Conservation (phyloP, 2,113 vertebrate species). For the Lethenteron camtschaticum region DNA sequence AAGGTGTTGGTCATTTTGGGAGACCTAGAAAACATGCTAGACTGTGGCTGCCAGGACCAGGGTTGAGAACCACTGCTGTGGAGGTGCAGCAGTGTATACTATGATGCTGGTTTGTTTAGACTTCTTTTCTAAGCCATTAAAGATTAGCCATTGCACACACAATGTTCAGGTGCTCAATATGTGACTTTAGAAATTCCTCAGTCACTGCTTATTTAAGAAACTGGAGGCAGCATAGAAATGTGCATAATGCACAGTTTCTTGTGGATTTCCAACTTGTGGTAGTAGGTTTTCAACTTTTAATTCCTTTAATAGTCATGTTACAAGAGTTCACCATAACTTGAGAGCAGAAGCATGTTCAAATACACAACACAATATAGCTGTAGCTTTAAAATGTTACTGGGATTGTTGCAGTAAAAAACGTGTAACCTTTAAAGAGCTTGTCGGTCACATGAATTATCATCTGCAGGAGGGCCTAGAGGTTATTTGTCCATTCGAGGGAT, state of each 20-base stretch:
- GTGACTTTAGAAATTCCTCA: neutral
- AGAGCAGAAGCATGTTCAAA: neutral
- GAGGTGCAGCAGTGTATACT: constrained; percentile 9
- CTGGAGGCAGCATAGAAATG: constrained; percentile 4
- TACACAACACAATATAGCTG: no score
- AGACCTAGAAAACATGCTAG: constrained; percentile 11
- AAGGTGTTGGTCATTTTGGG: constrained; percentile 11
- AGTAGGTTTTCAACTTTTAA: constrained; percentile 7
- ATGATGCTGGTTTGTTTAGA: constrained; percentile 13
- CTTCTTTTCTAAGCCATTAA: neutral
- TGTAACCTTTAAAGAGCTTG: no score
- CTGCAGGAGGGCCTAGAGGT: no score
- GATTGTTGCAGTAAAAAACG: no score
- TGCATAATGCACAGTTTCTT: neutral
- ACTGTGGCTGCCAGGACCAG: constrained; percentile 10
- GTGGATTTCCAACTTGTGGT: constrained; percentile 7
- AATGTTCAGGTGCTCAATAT: neutral
- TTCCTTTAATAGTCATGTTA: constrained; percentile 8
- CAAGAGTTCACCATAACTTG: constrained; percentile 4
- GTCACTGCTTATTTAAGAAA: neutral
- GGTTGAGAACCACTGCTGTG: constrained; percentile 5
- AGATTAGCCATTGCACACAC: no score
- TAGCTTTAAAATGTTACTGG: no score
- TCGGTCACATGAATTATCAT: no score
- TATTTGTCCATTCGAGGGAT: no score